Evolutionary conservation across 2,113 vertebrate genomes (phyloP).

Genomic region (Morone saxatilis): DNA sequence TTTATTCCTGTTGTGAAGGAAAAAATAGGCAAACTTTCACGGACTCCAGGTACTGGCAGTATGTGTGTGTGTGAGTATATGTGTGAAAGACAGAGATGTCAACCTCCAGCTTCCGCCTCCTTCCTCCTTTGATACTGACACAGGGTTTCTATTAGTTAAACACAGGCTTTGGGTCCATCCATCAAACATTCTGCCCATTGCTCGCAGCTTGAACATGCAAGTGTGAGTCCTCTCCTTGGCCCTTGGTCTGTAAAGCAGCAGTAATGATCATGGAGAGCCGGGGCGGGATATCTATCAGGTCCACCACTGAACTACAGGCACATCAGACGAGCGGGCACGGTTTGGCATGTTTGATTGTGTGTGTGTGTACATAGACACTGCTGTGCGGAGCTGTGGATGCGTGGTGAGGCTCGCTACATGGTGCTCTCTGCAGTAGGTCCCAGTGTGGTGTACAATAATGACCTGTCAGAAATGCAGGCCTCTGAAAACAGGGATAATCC

Average conservation of each 20-base stretch:
- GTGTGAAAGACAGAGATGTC: slow-evolving; percentile 15
- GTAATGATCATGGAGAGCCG: slow-evolving; percentile 56
- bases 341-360: slow-evolving; percentile 39
- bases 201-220: slow-evolving; percentile 26
- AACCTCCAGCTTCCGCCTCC: neutral
- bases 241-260: slow-evolving; percentile 30
- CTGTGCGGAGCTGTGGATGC: slow-evolving; percentile 22
- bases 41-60: neutral
- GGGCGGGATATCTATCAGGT: slow-evolving; percentile 40
- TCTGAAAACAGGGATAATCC: slow-evolving; percentile 86
- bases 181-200: slow-evolving; percentile 26
- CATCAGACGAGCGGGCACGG: slow-evolving; percentile 37
- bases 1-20: neutral
- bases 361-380: slow-evolving; percentile 18
- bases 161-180: slow-evolving; percentile 2
- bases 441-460: slow-evolving; percentile 88
- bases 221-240: slow-evolving; percentile 38
- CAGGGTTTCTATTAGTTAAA: slow-evolving; percentile 39
- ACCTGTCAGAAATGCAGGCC: slow-evolving; percentile 88
- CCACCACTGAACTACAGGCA: slow-evolving; percentile 6
- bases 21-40: neutral
- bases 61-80: slow-evolving; percentile 1
- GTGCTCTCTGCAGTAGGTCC: slow-evolving; percentile 72
- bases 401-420: slow-evolving; percentile 38
- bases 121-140: slow-evolving; percentile 36